These are phyloP conservation scores for Napeogenes inachia DNA, from an alignment of 2,888 invertebrate species.

Conservation along the genomic window DNA sequence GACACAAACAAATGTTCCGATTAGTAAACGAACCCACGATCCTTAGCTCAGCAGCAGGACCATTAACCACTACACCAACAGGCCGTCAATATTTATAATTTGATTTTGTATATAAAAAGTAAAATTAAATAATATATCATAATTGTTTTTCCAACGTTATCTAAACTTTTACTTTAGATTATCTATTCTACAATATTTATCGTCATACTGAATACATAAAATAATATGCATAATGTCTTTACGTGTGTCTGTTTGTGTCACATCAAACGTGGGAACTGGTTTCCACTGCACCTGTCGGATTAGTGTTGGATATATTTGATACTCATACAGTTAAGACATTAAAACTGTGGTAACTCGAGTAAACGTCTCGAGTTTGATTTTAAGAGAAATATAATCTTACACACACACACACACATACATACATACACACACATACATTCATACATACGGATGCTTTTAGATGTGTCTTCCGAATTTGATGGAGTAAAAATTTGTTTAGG, in stretches of 20 bases:
- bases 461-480: not conserved
- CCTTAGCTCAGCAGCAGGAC: no score
- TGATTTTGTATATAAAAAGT: no score
- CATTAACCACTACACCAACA: no score
- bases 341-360: conserved; percentile 47
- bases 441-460: not conserved
- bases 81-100: no score
- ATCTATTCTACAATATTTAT: not conserved
- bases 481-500: no score
- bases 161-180: not conserved
- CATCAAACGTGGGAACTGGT: conserved; percentile 1
- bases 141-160: not conserved
- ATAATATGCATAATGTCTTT: not conserved
- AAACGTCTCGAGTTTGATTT: not conserved
- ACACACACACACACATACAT: not conserved
- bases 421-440: no score
- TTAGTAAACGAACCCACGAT: no score
- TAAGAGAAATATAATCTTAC: not conserved
- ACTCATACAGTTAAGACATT: conserved; percentile 36
- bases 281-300: conserved; percentile 56
- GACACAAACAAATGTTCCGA: no score
- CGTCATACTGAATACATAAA: conserved; percentile 4
- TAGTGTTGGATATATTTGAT: conserved; percentile 43
- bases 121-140: no score
- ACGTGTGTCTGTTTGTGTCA: not conserved